Evolutionary conservation across 37 sponge, comb jelly and placozoan species (phyloP).

Genomic region (Dysidea cf. avara): DNA sequence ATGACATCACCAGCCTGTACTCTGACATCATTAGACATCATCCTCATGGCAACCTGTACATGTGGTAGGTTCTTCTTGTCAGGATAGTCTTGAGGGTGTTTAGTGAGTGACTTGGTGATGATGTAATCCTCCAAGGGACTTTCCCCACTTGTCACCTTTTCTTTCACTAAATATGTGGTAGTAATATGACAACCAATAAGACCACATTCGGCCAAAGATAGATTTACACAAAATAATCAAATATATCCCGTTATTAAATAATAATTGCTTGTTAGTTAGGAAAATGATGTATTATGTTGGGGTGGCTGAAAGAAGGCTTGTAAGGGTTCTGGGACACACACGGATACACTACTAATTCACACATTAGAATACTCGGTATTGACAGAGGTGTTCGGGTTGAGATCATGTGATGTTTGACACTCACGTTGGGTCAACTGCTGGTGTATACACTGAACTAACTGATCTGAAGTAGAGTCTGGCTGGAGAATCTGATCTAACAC

Average conservation of each 20-base stretch:
- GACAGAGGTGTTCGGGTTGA: too few species aligned
- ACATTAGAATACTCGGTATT: too few species aligned
- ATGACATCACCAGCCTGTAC: slow-evolving; percentile 93
- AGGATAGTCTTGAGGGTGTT: slow-evolving; percentile 86
- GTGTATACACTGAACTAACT: slow-evolving; percentile 73
- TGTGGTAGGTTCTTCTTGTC: slow-evolving; percentile 90
- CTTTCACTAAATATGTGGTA: slow-evolving; percentile 42
- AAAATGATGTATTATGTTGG: too few species aligned
- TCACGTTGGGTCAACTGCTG: slow-evolving; percentile 41
- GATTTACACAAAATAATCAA: too few species aligned
- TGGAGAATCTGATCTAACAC: slow-evolving; percentile 78
- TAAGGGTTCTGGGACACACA: too few species aligned
- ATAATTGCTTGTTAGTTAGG: too few species aligned
- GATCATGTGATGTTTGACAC: background rate
- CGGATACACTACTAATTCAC: too few species aligned
- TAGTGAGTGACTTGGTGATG: slow-evolving; percentile 92
- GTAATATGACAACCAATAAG: too few species aligned
- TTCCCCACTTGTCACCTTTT: slow-evolving; percentile 39
- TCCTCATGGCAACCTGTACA: slow-evolving; percentile 89
- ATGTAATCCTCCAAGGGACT: slow-evolving; percentile 59
- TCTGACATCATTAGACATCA: slow-evolving; percentile 58
- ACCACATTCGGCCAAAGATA: too few species aligned
- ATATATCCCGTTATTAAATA: too few species aligned
- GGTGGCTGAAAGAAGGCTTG: too few species aligned
- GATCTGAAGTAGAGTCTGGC: slow-evolving; percentile 33